Evolutionary conservation across 2,888 invertebrate species (phyloP).

Genomic region (Pyrgus malvae): DNA sequence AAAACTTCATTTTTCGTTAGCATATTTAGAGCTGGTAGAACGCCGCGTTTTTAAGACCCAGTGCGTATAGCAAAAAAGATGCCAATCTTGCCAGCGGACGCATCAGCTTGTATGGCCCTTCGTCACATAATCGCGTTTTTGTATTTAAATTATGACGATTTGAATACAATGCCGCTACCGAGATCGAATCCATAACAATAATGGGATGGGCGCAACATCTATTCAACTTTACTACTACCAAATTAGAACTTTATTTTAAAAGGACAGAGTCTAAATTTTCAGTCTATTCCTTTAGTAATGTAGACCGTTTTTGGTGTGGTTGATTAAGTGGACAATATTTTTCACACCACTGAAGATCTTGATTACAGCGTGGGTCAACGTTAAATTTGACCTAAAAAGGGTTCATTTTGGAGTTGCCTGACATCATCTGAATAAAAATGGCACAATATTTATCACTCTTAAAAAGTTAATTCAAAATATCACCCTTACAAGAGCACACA

Average conservation of each 20-base stretch:
- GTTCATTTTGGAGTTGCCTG: background rate
- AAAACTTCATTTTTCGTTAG: too few relatives aligned
- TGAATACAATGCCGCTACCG: conserved; percentile 80
- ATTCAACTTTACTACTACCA: background rate
- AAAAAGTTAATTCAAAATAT: too few relatives aligned
- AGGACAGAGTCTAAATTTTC: background rate
- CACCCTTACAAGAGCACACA: too few relatives aligned
- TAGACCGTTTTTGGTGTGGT: conserved; percentile 4
- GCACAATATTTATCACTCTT: too few relatives aligned
- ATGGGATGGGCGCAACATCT: conserved; percentile 64
- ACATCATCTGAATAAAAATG: too few relatives aligned
- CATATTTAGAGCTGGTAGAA: too few relatives aligned
- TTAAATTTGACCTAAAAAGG: conserved; percentile 2
- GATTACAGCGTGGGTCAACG: conserved; percentile 53
- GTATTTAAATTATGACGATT: conserved; percentile 78
- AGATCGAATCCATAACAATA: conserved; percentile 59
- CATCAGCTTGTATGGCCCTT: conserved; percentile 63
- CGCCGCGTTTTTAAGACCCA: conserved; percentile 38
- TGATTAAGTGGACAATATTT: conserved; percentile 39
- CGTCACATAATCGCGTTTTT: conserved; percentile 79
- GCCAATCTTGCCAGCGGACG: conserved; percentile 64
- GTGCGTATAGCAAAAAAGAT: conserved; percentile 57
- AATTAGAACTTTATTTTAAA: background rate
- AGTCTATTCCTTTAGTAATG: too few relatives aligned
- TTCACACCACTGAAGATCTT: conserved; percentile 57